These are phyloP conservation scores for Phodopus roborovskii DNA, from an alignment of 2,113 vertebrate genomes.

Conservation along the genomic window DNA sequence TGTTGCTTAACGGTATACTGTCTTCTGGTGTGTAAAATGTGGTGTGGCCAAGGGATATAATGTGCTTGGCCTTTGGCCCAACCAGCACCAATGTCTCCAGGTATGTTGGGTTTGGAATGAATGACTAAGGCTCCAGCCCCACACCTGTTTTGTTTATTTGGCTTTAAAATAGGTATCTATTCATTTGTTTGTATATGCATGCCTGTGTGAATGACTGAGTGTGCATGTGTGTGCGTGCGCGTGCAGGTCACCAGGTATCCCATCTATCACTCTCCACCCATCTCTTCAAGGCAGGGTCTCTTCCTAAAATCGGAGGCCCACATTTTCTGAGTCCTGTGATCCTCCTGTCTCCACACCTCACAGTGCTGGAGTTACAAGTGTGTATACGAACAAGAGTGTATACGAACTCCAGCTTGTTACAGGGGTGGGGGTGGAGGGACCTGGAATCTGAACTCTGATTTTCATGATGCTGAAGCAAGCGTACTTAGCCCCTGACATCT, in stretches of 20 bases:
- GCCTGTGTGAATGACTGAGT: neutral
- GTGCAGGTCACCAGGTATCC: neutral
- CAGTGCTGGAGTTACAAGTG: neutral
- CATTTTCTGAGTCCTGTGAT: neutral
- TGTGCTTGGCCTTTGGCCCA: accelerated
- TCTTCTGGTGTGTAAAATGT: neutral
- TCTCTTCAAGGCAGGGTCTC: neutral
- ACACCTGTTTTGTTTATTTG: neutral
- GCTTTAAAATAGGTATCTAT: neutral
- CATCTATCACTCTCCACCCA: too few relatives aligned
- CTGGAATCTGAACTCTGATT: neutral
- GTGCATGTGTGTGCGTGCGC: neutral
- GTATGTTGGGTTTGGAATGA: accelerated
- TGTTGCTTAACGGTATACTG: neutral
- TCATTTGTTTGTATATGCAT: neutral
- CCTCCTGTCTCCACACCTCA: neutral
- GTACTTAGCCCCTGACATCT: neutral
- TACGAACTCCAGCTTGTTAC: neutral
- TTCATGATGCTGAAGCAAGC: neutral
- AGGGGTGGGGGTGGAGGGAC: too few relatives aligned
- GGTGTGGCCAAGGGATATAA: accelerated
- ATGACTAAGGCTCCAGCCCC: too few relatives aligned
- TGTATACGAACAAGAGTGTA: neutral
- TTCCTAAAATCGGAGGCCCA: neutral
- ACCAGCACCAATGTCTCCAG: neutral